Evolutionary conservation across 2,113 vertebrate genomes (phyloP), one percentile per base, ranked within the genome.

Genomic region (Dascyllus trimaculatus): DNA sequence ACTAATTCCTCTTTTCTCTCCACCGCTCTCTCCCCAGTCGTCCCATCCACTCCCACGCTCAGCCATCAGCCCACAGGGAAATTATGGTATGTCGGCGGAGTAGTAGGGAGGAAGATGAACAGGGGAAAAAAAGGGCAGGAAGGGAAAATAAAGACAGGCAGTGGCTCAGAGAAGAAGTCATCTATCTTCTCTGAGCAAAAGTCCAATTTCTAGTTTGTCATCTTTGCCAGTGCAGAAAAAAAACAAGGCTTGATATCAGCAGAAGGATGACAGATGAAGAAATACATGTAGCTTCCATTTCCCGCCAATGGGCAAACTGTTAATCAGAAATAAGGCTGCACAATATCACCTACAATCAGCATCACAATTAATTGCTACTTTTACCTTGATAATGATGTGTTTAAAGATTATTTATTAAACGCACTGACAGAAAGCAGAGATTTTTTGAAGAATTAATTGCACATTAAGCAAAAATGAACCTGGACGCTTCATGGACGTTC

Each of bases 1-100:
- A 19, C 24, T n/a, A 45, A 56, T 62, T 38, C 52, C n/a, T 35
- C 5, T 26, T 62, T 29, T 43, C 11, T 35, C 18, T 18, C 66
- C n/a, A 25, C n/a, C 22, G 2, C 17, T 19, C 13, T 13, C 38
- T 51, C 10, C 52, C 71, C 56, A 72, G 13, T 54, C 58, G 15
- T 52, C 24, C 68, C 40, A 60, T 76, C 54, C 58, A 43, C 57
- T 64, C 57, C 66, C 65, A 62, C 4, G 5, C 48, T 70, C 25
- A 69, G 26, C 59, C 58, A 56, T 77, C 57, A 71, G 64, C 58
- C 81, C 64, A 70, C 32, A 61, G 77, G 73, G 81, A 87, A 87
- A 87, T 81, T 77, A 77, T 51, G 65, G 81, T 40, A 70, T 73
- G 69, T 78, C 69, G 78, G 64, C 19, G 4, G 48, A 77, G 63